Base-by-base conservation (phyloP, 2,888 invertebrate genomes). In the Apamea anceps region DNA sequence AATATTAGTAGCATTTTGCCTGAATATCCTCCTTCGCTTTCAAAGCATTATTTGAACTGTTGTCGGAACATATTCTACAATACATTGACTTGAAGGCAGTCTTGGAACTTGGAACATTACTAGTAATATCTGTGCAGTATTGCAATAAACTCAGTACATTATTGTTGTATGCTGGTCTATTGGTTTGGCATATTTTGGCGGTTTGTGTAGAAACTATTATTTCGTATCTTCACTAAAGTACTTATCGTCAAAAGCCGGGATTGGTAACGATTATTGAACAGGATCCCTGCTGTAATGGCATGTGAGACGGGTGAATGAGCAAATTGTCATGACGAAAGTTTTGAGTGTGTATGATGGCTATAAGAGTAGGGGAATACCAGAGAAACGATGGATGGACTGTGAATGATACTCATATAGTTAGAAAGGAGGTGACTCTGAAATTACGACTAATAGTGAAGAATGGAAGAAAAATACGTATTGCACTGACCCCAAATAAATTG, bases 81-180 rank as follows among this genome's bases (percentile, higher is more conserved):
- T 86, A 63, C 68, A 79, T 73, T 75, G 62, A 65, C 42, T 72
- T 37, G 63, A 72, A 62, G 48, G n/a, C 74, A 72, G 66, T 57
- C 54, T 72, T 73, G 66, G 21, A 80, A 87, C 60, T 85, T 72
- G 10, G 42, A 13, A 63, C 63, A 73, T 80, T 72, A 65, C 37
- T 62, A 54, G 28, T 28, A 57, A 18, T 73, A 77, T 84, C 65
- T 60, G 32, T 72, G 45, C 75, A 82, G 28, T 71, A 48, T 18
- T 73, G 60, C 62, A 25, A 77, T 80, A 84, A 87, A 80, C 62
- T 75, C 54, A 3, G 32, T 10, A 76, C 63, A 63, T 45, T 84
- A 84, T 74, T 76, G 66, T 28, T 65, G 66, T 60, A 70, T 65
- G 21, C 54, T 54, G 60, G 37, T 73, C 15, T n/a, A 21, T 18